Base-by-base conservation (phyloP, 2,888 invertebrate species). In the Gisinianus flammeolus region DNA sequence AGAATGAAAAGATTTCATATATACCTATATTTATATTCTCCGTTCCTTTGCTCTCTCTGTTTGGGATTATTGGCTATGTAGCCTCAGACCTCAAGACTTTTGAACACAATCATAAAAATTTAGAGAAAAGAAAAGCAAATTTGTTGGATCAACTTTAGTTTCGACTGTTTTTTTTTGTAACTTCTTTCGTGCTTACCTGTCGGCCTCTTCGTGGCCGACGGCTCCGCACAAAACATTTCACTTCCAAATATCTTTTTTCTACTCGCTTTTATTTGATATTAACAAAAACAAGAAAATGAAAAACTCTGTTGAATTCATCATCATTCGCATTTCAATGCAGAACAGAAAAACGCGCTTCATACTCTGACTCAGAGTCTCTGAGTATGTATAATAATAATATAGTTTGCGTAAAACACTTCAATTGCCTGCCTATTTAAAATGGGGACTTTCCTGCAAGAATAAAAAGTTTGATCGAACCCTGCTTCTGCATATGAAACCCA, bases 121-220 rank as follows among this genome's bases (percentile, higher is more conserved):
- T 56, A 72, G 72, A 72, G 72, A 58, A 72, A 72, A 72, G 72
- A 33, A 72, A 72, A 72, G 72, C 33, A 58, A 72, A 72, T 72
- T 72, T 72, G 58, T 58, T 72, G 72, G 58, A 72, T 58, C 72
- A 72, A 72, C 72, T 72, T 58, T 58, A 54, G 71, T 56, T 44
- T 69, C 26, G 26, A 62, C 62, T 62, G 12, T 62, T 62, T n/a
- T n/a, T n/a, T n/a, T n/a, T n/a, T n/a, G n/a, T n/a, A n/a, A n/a
- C n/a, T n/a, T n/a, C 30, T 22, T 19, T 24, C 62, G 4, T 24
- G 26, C 30, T 28, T 64, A 64, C 64, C 12, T 44, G 44, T 44
- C 44, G 12, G 8, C 44, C 8, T 44, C 3, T 44, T 44, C 44
- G 8, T 44, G 12, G 19, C 3, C 19, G 16, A 44, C 19, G 44